phyloP scores from a whole-genome alignment of 2,113 vertebrate genomes.

The Zosterops japonicus region DNA sequence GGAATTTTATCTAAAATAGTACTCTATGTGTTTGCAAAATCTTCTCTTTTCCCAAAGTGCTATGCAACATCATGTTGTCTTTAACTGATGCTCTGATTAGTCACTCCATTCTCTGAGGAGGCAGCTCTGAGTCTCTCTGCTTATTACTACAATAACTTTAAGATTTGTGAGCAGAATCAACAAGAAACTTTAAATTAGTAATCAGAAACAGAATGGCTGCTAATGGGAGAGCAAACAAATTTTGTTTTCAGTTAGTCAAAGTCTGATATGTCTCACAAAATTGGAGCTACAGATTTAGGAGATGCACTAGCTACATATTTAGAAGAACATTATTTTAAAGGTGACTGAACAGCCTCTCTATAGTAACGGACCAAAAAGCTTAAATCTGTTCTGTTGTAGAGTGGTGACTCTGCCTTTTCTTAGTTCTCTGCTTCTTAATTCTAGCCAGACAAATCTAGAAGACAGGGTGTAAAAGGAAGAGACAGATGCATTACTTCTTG shows the following conservation, averaged over 20 bases:
- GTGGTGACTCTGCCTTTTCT: not conserved
- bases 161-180: not conserved
- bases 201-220: conserved; percentile 23
- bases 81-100: not conserved
- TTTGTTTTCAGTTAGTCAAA: not conserved
- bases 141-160: not conserved
- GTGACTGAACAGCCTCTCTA: conserved; percentile 10
- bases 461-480: not conserved
- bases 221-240: conserved; percentile 23
- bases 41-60: not conserved
- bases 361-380: conserved; percentile 10
- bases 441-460: not conserved
- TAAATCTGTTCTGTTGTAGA: conserved; percentile 2
- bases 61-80: not conserved
- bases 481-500: not conserved
- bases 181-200: conserved; percentile 23
- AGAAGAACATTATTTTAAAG: conserved; percentile 34
- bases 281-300: conserved; percentile 24
- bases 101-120: not conserved
- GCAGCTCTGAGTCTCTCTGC: not conserved
- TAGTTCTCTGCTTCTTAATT: not conserved
- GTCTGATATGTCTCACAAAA: not conserved
- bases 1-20: not conserved
- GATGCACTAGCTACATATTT: not conserved
- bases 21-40: not conserved